A percentile compares a stretch with the other conserved stretches of the same genome.
Evolutionary conservation across 2,888 invertebrate genomes (phyloP).

Genomic region (Plagodis dolabraria): DNA sequence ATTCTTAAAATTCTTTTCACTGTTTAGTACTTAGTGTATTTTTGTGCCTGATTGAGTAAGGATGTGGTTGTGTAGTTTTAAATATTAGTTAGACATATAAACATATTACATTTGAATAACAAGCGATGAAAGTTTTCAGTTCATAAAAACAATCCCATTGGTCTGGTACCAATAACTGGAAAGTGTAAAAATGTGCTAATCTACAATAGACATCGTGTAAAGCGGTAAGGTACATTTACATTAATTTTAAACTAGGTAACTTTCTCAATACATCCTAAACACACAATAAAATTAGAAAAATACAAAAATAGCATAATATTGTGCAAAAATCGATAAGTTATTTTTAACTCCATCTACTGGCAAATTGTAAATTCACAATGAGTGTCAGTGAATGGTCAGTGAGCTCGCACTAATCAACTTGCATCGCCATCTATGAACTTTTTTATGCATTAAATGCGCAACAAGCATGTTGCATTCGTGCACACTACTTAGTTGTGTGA

Average conservation of each 20-base stretch:
- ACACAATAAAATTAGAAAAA: background rate
- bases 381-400: slow-evolving; percentile 21
- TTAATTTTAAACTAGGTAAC: too few relatives aligned
- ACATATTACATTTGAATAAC: too few relatives aligned
- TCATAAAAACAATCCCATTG: too few relatives aligned
- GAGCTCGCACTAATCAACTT: slow-evolving; percentile 34
- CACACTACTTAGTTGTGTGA: slow-evolving; percentile 19
- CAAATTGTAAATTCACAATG: slow-evolving; percentile 47
- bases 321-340: slow-evolving; percentile 23
- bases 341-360: slow-evolving; percentile 69
- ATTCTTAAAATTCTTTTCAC: slow-evolving; percentile 2
- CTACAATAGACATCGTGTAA: background rate
- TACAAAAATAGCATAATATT: background rate
- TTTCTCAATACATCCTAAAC: too few relatives aligned
- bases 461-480: slow-evolving; percentile 13
- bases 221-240: background rate
- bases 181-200: too few relatives aligned
- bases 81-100: too few relatives aligned
- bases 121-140: too few relatives aligned
- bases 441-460: slow-evolving; percentile 58
- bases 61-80: background rate
- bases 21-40: slow-evolving; percentile 17
- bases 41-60: slow-evolving; percentile 5
- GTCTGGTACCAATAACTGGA: too few relatives aligned
- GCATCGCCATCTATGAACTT: slow-evolving; percentile 73